Evolutionary conservation across 2,888 invertebrate genomes (phyloP).

Genomic region (Balanococcus diminutus): DNA sequence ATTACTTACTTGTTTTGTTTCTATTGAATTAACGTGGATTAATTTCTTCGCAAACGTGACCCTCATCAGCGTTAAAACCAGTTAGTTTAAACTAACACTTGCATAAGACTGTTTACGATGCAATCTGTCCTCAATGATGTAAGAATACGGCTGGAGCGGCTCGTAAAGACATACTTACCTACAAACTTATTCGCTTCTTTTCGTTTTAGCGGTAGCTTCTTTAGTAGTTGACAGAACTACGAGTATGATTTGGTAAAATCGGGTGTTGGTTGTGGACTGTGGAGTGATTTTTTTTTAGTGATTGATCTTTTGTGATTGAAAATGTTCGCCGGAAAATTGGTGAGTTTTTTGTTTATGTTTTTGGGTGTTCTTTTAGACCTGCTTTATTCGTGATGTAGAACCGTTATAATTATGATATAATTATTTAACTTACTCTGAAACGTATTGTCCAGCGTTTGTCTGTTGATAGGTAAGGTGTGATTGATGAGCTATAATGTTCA

Average conservation of each 20-base stretch:
- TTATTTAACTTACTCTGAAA: no score
- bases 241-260: neutral
- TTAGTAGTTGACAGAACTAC: neutral
- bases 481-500: no score
- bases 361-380: no score
- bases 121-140: conserved; percentile 53
- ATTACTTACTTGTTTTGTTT: conserved; percentile 31
- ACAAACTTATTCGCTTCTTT: conserved; percentile 45
- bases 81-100: conserved; percentile 43
- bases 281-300: neutral
- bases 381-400: no score
- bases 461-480: no score
- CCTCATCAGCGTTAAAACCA: conserved; percentile 49
- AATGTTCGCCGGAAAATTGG: conserved; percentile 7
- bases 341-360: neutral
- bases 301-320: neutral
- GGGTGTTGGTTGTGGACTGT: neutral
- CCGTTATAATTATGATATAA: no score
- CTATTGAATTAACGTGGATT: conserved; percentile 19
- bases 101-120: conserved; percentile 43
- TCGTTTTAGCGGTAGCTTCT: conserved; percentile 34
- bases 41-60: conserved; percentile 47
- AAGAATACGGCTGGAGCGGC: conserved; percentile 7
- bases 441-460: no score
- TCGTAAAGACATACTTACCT: conserved; percentile 48